Base-by-base conservation (phyloP, 2,888 invertebrate species). In the Panorpa germanica region DNA sequence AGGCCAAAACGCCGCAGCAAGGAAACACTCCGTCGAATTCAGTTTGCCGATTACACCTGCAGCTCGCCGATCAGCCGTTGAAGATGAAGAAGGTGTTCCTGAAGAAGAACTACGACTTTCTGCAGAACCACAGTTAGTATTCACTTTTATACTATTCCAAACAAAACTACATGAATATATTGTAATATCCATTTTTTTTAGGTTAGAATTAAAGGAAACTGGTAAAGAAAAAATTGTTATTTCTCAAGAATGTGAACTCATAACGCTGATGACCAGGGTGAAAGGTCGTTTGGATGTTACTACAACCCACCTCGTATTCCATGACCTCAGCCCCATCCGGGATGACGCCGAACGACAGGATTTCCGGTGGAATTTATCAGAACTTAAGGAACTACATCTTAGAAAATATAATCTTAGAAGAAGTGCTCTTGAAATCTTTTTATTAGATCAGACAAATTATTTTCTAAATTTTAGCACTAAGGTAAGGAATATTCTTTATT, bases 391-490 rank as follows among this genome's bases (percentile, higher is more conserved):
- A 44, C 61, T 70, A n/a, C 68, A 70, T 48, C 52, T 70, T 34
- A 47, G 70, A 15, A 55, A 70, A 34, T 70, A 66, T 48, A 71
- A 70, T 47, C 48, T 71, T 9, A 49, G 69, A 7, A 48, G 69
- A 33, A 66, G 65, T 44, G 70, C 70, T n/a, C 46, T 70, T 34
- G 70, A 70, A 45, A 57, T 70, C 40, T 70, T 70, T 45, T 48
- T 71, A 7, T 52, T 66, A 12, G 68, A 71, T 45, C 68, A 70
- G 43, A 67, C 66, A 1, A 70, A 68, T 40, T 69, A 66, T 41
- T 70, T 70, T 46, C 50, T 70, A 17, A 70, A 70, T 46, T 70
- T 70, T 40, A 57, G 63, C 25, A 61, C 61, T 21, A 66, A 66
- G 53, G 65, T 67, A 42, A 24, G 25, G 38, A 20, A 13, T 6